Evolutionary conservation across 2,113 vertebrate genomes (phyloP), one percentile per base, ranked within the genome.

Genomic region (Dermatemys mawii): DNA sequence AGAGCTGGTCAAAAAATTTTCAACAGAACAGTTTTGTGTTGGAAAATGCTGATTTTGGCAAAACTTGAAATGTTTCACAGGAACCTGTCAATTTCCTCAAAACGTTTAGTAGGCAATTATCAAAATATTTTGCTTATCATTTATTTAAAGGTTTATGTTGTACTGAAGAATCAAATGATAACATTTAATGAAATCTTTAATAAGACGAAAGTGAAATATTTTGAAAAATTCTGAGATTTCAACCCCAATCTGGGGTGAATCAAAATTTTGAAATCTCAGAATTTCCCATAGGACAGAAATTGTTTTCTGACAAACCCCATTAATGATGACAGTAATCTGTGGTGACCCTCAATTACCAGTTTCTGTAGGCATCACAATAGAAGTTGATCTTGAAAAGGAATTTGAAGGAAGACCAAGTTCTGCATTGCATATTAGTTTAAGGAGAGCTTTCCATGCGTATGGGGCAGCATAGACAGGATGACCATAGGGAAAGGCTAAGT

Each of bases 201-300:
- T 57, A 29, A 12, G 27, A 11, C 12, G 26, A 27, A 29, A 57
- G 55, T 57, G 26, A 57, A 57, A 57, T 57, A 57, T 57, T 57
- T 29, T 57, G 55, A 82, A 85, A 7, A 11, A 54, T 70, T 12
- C 17, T 44, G 44, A 82, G 4, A 90, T 70, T 8, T 1, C 4
- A 0, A 21, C 1, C 8, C 4, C 4, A 76, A 8, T 48, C 2
- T 78, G 17, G 10, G 14, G 26, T 50, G 46, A 49, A 48, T 38
- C 14, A 21, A 75, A 54, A 17, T 11, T 5, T 32, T n/a, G 9
- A 0, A 80, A 63, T 1, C 5, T 82, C 35, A 86, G 14, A 10
- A 54, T 35, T 26, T 86, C 8, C 46, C 63, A 44, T 1, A 76
- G 78, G 41, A 51, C 11, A 55, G 2, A 1, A 0, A 63, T 93